Conservation (phyloP, 1,140 invertebrate genomes). For the Hylaeus anthracinus region DNA sequence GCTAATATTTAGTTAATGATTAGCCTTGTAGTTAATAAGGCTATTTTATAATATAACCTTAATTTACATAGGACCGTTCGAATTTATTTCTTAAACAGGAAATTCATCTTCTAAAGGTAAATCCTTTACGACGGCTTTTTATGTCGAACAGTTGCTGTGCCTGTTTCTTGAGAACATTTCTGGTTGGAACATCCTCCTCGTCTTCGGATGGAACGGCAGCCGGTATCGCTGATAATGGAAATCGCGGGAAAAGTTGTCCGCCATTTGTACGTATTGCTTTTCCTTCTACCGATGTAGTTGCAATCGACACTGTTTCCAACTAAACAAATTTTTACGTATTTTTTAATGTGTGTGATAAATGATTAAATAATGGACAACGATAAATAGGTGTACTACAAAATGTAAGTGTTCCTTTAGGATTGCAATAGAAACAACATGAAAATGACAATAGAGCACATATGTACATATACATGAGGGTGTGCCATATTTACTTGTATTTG, state of each 20-base stretch:
- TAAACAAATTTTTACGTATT: constrained; percentile 39
- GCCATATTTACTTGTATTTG: too few species aligned
- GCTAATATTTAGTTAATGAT: too few species aligned
- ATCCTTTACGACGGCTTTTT: constrained; percentile 89
- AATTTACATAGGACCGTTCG: too few species aligned
- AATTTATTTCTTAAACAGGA: neutral
- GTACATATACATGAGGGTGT: too few species aligned
- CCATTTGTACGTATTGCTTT: constrained; percentile 44
- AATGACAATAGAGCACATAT: too few species aligned
- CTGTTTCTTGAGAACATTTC: constrained; percentile 89
- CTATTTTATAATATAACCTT: too few species aligned
- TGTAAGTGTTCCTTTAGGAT: too few species aligned
- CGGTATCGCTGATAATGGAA: constrained; percentile 68
- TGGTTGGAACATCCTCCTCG: constrained; percentile 91
- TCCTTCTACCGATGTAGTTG: constrained; percentile 60
- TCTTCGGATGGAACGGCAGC: constrained; percentile 84
- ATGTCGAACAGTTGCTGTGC: constrained; percentile 91
- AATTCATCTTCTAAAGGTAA: constrained; percentile 75
- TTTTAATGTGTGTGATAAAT: neutral
- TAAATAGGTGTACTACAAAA: too few species aligned
- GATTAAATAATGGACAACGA: too few species aligned
- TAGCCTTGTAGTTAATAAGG: too few species aligned
- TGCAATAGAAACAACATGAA: too few species aligned
- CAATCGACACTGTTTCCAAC: constrained; percentile 70
- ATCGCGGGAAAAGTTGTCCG: constrained; percentile 71